These are phyloP conservation scores for Drosophila mojavensis DNA, from an alignment of 1,140 invertebrate genomes.

Conservation along the genomic window DNA sequence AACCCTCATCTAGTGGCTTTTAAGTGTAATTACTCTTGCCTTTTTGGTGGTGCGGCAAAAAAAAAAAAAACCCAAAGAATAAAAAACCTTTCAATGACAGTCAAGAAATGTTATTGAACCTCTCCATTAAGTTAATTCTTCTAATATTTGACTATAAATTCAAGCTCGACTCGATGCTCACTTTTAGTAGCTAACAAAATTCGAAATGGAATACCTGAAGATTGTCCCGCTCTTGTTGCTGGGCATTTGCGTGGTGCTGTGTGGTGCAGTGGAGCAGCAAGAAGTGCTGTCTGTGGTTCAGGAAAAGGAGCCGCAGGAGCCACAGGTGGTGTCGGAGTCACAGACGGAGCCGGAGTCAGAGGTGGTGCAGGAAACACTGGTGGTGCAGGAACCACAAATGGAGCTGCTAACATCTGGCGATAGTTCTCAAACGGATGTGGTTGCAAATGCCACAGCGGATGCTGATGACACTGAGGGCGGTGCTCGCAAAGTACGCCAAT, in stretches of 20 bases:
- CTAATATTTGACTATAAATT: slow-evolving; percentile 67
- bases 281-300: neutral
- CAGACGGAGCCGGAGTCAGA: neutral
- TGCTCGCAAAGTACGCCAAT: slow-evolving; percentile 70
- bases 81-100: slow-evolving; percentile 62
- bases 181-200: slow-evolving; percentile 33
- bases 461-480: slow-evolving; percentile 28
- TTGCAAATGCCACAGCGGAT: neutral
- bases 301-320: neutral
- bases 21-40: slow-evolving; percentile 47
- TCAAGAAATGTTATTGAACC: slow-evolving; percentile 60
- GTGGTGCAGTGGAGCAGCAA: neutral
- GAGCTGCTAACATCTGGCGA: neutral
- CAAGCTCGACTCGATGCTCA: slow-evolving; percentile 23
- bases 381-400: neutral
- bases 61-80: slow-evolving; percentile 18
- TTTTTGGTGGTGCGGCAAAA: slow-evolving; percentile 45
- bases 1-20: neutral
- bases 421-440: neutral
- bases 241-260: slow-evolving; percentile 20
- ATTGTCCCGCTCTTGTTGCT: slow-evolving; percentile 43
- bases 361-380: neutral
- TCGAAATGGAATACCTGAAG: slow-evolving; percentile 51
- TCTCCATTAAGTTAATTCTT: slow-evolving; percentile 12
- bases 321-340: neutral